Base-by-base conservation (phyloP, 37 sponge, comb jelly and placozoan genomes). In the Chondrosia reniformis region DNA sequence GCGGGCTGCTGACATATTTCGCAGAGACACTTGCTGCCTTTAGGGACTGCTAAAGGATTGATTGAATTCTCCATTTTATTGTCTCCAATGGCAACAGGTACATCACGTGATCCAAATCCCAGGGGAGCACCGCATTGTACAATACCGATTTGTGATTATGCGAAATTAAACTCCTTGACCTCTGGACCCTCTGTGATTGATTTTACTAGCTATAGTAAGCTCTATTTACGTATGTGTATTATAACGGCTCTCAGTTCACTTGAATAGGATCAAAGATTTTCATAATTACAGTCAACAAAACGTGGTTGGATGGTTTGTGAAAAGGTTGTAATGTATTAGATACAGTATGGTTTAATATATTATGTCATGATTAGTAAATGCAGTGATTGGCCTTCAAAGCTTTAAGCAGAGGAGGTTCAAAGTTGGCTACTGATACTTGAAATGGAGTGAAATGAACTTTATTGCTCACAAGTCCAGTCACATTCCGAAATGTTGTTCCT, bases 1-100 rank as follows among this genome's bases (percentile, higher is more conserved):
- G 94, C 94, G 39, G 90, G 90, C 30, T 94, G 86, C 76, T 89
- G 94, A 76, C 94, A 94, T 7, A 94, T 52, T 55, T 94, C 90
- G 76, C 94, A 94, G 17, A 81, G 41, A 0, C 84, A 39, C 80
- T 89, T 89, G 24, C 65, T 44, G 1, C 94, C 94, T 34, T 89
- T 89, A 0, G 94, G 90, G 64, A 69, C 86, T 8, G 94, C 90
- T 15, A 94, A 65, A 27, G 94, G 94, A 80, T 94, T 93, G 27
- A 93, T 46, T 30, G 72, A 69, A 25, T 43, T 40, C 44, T 69
- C 72, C 72, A 69, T 69, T 34, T 40, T 34, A 21, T 39, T 25
- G 58, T 56, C 27, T 28, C 58, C 58, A 56, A 28, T 24, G 27
- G 27, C n/a, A 56, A 24, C 27, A 44, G n/a, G 61, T 5, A 59